A percentile compares a stretch with the other conserved stretches of the same genome.
Evolutionary conservation across 2,113 vertebrate genomes (phyloP).

Genomic region (Gila orcuttii): DNA sequence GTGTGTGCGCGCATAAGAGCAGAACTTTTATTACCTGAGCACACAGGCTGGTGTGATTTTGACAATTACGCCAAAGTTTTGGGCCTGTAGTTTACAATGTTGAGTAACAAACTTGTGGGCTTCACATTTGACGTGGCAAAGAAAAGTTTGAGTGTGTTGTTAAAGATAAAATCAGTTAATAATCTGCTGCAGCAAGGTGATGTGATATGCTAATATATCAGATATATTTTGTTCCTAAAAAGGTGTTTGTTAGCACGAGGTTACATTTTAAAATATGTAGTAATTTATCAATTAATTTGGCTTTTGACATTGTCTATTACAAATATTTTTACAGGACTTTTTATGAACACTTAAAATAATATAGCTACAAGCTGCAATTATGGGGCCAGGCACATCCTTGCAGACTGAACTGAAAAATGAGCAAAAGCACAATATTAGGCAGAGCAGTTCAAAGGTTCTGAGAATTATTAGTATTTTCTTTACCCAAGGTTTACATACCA

Average conservation of each 20-base stretch:
- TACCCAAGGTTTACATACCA: too few relatives aligned
- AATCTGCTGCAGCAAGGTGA: not conserved
- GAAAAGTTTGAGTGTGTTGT: not conserved
- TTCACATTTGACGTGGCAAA: not conserved
- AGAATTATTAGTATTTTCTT: not conserved
- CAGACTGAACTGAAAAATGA: not conserved
- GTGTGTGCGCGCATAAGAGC: not conserved
- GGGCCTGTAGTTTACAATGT: not conserved
- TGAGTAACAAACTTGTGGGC: not conserved
- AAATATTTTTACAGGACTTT: not conserved
- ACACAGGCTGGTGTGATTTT: too few relatives aligned
- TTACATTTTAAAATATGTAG: not conserved
- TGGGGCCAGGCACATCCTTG: not conserved
- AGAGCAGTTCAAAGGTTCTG: not conserved
- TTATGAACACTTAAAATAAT: not conserved
- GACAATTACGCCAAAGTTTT: not conserved
- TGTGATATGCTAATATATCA: not conserved
- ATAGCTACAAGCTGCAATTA: not conserved
- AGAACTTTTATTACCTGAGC: not conserved
- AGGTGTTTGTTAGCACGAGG: not conserved
- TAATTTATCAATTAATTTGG: not conserved
- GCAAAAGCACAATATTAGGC: not conserved
- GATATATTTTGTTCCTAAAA: not conserved
- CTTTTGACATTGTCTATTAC: constrained; percentile 1
- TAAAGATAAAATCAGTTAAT: not conserved